Evolutionary conservation across 2,113 vertebrate genomes (phyloP).

Genomic region (Turnix velox): DNA sequence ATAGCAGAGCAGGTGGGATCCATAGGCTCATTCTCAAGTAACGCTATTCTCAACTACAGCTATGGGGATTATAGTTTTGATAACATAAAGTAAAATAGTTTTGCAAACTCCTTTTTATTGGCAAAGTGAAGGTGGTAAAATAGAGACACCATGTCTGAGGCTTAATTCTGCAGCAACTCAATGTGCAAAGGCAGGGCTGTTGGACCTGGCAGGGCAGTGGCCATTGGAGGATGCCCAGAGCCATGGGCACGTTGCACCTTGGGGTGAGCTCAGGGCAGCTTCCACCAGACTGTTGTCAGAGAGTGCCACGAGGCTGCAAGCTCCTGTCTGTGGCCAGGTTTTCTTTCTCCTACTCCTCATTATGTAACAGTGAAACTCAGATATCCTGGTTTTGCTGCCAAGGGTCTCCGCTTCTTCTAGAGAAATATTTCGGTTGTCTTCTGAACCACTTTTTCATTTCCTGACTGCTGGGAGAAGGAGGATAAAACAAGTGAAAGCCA

Average conservation of each 20-base stretch:
- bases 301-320: background rate
- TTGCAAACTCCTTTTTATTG: background rate
- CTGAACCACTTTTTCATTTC: constrained; percentile 70
- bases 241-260: background rate
- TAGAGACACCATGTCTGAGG: background rate
- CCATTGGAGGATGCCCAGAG: accelerated
- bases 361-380: background rate
- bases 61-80: background rate
- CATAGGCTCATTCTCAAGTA: background rate
- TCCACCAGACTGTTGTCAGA: background rate
- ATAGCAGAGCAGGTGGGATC: background rate
- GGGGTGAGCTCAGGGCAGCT: background rate
- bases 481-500: constrained; percentile 44
- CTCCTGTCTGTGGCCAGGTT: background rate
- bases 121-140: background rate
- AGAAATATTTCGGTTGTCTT: constrained; percentile 38
- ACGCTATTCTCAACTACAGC: background rate
- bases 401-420: background rate
- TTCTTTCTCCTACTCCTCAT: background rate
- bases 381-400: background rate
- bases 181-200: accelerated
- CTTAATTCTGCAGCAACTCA: background rate
- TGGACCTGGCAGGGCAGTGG: background rate
- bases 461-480: constrained; percentile 54
- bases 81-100: background rate